Evolutionary conservation across 2,888 invertebrate genomes (phyloP).

Genomic region (Oegoconia quadripuncta): DNA sequence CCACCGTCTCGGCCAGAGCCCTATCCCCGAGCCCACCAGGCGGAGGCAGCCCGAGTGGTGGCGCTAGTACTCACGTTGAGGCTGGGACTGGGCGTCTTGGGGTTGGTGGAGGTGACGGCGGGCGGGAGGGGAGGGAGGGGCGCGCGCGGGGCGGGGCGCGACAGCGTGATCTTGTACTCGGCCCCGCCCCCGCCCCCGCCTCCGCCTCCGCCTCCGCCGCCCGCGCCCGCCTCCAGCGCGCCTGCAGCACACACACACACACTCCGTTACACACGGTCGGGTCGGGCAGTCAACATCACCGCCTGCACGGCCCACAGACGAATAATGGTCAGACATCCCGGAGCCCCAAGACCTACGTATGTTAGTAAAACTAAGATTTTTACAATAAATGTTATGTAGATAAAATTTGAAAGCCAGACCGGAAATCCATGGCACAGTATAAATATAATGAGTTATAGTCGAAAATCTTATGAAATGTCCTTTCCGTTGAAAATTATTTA

Average conservation of each 20-base stretch:
- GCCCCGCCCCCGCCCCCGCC: constrained; percentile 39
- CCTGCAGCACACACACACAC: constrained; percentile 16
- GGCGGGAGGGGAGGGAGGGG: constrained; percentile 28
- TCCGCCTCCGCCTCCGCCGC: constrained; percentile 21
- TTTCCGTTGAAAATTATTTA: no score
- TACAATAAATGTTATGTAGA: no score
- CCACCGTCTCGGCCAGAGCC: no score
- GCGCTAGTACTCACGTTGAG: constrained; percentile 71
- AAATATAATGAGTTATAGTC: no score
- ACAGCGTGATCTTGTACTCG: constrained; percentile 84
- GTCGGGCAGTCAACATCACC: no score
- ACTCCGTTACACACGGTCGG: not conserved
- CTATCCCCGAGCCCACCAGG: not conserved
- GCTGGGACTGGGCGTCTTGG: constrained; percentile 91
- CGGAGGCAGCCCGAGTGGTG: not conserved
- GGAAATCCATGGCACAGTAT: no score
- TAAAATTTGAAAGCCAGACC: no score
- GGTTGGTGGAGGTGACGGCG: constrained; percentile 88
- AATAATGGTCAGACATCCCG: no score
- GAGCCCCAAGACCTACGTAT: no score
- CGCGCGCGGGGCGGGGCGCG: constrained; percentile 24
- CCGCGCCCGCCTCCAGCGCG: constrained; percentile 28
- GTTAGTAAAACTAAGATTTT: no score
- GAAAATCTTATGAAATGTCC: no score
- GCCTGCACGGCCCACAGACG: no score